Evolutionary conservation across 1,140 invertebrate species (phyloP).

Genomic region (Bombus breviceps): DNA sequence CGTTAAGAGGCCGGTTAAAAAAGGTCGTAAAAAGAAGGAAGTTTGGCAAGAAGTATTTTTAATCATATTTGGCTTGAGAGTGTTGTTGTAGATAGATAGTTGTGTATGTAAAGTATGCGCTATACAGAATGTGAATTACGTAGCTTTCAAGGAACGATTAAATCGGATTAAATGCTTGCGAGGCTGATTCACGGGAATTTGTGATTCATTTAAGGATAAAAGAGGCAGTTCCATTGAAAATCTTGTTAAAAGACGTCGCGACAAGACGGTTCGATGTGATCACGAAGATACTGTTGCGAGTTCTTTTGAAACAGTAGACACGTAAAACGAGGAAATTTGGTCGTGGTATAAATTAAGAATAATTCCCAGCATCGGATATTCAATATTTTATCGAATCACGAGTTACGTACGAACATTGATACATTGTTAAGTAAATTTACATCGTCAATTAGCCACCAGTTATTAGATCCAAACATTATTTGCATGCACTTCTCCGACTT

Average conservation of each 20-base stretch:
- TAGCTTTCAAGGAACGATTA: constrained; percentile 5
- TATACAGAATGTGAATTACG: neutral
- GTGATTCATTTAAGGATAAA: neutral
- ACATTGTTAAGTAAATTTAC: too few relatives aligned
- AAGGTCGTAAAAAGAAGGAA: neutral
- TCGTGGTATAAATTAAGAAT: neutral
- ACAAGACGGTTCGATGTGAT: neutral
- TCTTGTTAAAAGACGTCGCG: neutral
- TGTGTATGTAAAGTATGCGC: neutral
- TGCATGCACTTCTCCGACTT: too few relatives aligned
- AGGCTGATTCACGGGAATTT: neutral
- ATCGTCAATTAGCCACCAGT: too few relatives aligned
- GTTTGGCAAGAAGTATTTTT: neutral
- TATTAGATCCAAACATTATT: too few relatives aligned
- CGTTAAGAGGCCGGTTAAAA: rapidly evolving
- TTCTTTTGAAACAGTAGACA: neutral
- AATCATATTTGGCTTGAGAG: neutral
- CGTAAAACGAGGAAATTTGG: neutral
- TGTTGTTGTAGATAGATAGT: neutral
- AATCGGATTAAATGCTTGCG: neutral
- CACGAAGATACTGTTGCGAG: neutral
- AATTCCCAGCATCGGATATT: neutral
- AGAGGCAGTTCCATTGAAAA: neutral
- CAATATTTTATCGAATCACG: neutral
- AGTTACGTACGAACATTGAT: neutral